Base-by-base conservation (phyloP, 2,113 vertebrate species). In the Poeciliopsis prolifica region DNA sequence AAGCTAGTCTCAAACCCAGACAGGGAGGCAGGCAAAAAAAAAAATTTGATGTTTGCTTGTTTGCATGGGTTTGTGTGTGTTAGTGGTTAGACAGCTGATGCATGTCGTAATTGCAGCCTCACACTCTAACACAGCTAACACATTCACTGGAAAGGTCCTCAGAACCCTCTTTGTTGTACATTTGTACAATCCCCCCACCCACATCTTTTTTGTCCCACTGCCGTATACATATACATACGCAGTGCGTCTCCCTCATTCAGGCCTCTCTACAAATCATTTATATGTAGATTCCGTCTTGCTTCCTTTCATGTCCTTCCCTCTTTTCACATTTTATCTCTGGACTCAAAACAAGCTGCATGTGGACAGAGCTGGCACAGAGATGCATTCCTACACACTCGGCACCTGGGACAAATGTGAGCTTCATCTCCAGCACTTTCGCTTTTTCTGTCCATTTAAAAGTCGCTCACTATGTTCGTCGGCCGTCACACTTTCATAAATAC, bases 401-500 rank as follows among this genome's bases (percentile, higher is more conserved):
- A 86, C 81, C 79, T 77, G 84, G 79, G 75, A 74, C 75, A 88
- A 87, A 88, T 78, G 81, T 74, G 75, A 88, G 77, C 82, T 78
- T 65, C 79, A 63, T 75, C 76, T 66, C 6, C 77, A 65, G 79
- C 61, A 26, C 68, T 67, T 65, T 62, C 79, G 29, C 28, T 3
- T 48, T 74, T 19, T 22, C 66, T 71, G 65, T 68, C 51, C 51
- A 63, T 78, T 70, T 74, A 42, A 63, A 75, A 68, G 66, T 72
- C 72, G 13, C 44, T 75, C 72, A 65, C 63, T 80, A 79, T 70
- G 78, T 63, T 74, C 48, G 4, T 33, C 33, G 54, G 61, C 60
- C 33, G 75, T 77, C 73, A 65, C 72, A 71, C 64, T 60, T 68
- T 61, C 48, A 73, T n/a, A 85, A 42, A 86, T 66, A 81, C 68